Evolutionary conservation across 2,888 invertebrate species (phyloP).

Genomic region (Brenthis hecate): DNA sequence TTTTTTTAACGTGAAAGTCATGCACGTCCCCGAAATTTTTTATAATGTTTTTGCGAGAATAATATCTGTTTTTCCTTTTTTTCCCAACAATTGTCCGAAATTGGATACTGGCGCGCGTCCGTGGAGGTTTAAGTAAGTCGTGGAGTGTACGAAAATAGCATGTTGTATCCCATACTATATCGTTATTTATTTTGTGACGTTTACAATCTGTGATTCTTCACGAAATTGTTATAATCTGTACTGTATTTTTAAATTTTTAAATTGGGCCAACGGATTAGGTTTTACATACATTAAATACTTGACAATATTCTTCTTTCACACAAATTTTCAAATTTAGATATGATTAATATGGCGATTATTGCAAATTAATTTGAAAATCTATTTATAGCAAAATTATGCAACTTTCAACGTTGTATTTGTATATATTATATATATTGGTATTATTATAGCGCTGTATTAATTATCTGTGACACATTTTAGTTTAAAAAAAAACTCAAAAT

Average conservation of each 20-base stretch:
- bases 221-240: constrained; percentile 47
- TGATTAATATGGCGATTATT: background rate
- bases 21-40: constrained; percentile 50
- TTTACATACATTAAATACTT: background rate
- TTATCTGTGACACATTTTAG: background rate
- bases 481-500: background rate
- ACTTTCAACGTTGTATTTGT: too few species aligned
- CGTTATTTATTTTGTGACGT: constrained; percentile 32
- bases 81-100: constrained; percentile 76
- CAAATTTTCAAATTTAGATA: background rate
- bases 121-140: constrained; percentile 81
- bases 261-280: background rate
- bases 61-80: constrained; percentile 70
- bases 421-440: too few species aligned
- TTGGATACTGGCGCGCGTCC: constrained; percentile 77
- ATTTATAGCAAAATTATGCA: too few species aligned
- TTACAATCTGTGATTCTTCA: constrained; percentile 31
- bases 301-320: constrained; percentile 4
- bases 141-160: constrained; percentile 49
- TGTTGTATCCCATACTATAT: constrained; percentile 41
- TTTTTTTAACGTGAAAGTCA: constrained; percentile 48
- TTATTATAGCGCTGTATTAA: constrained; percentile 7
- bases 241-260: background rate
- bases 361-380: too few species aligned
- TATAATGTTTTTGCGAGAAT: constrained; percentile 50